Base-by-base conservation (phyloP, 2,888 invertebrate species). In the Gibbula magus region DNA sequence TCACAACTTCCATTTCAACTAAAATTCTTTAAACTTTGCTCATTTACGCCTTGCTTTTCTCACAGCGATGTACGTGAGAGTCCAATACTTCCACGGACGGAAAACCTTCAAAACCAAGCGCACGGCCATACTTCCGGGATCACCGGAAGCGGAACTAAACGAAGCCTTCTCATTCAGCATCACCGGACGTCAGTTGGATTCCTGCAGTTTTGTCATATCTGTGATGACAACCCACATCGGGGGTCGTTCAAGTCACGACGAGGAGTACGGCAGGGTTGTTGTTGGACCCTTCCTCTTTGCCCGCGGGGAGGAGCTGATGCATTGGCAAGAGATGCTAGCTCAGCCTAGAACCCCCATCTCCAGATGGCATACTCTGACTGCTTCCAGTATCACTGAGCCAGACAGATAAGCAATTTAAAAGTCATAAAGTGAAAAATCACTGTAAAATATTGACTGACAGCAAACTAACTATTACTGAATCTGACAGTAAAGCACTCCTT, bases 311-410 rank as follows among this genome's bases (percentile, higher is more conserved):
- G 90, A 90, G 70, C 87, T 92, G 18, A 83, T 87, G 13, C 92
- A 92, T 80, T 92, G 92, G 92, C 91, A 92, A 82, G 91, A 91
- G 76, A 91, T 92, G 91, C 61, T 91, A 56, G 79, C 89, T 7
- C 87, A 91, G 52, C 90, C 91, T 0, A 84, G 89, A 66, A 85
- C 78, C 7, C 76, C 86, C 0, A 82, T 88, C 13, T 83, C 87
- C 18, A 84, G 83, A 77, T 89, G 89, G 89, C 91, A 90, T 70
- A 51, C 82, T 13, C 77, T 89, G 22, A 81, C 81, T 0, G 32
- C 70, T 18, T n/a, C 70, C 10, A 18, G 20, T 18, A 2, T 35
- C 2, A 13, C 35, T 20, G 70, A 70, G 7, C 70, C 70, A 18
- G 70, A 70, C 13, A 32, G 70, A 39, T 70, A 29, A 56, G 20